Percentiles rank a stretch among this genome's conserved stretches.
Conservation (phyloP, 2,888 invertebrate species). For the Helobdella robusta region DNA sequence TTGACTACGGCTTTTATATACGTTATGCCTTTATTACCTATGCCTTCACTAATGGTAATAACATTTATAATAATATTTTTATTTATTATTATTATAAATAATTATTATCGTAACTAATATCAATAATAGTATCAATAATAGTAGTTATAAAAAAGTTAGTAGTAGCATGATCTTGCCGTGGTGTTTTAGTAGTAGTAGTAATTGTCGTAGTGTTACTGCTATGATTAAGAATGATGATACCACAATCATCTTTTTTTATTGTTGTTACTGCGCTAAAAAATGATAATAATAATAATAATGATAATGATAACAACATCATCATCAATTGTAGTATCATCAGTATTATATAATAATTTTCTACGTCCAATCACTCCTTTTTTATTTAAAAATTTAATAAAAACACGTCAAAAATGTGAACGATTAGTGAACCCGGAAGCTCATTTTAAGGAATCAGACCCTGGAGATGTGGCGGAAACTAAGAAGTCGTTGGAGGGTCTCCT, state of each 20-base stretch:
- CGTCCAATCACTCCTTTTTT: no score
- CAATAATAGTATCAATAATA: neutral
- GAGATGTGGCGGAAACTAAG: no score
- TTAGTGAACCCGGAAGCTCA: no score
- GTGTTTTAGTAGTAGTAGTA: neutral
- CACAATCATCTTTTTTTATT: neutral
- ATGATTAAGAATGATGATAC: no score
- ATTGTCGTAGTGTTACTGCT: no score
- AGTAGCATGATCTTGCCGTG: neutral
- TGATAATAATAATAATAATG: neutral
- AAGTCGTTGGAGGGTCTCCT: conserved; percentile 12
- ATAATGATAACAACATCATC: neutral
- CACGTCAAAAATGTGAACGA: no score
- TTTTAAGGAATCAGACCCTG: no score
- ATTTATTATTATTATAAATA: neutral
- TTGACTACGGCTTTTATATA: neutral
- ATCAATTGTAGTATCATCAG: neutral
- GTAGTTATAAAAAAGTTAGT: neutral
- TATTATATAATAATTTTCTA: no score
- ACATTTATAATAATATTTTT: no score
- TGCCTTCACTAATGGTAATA: conserved; percentile 10
- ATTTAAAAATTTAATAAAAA: no score
- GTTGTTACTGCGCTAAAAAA: neutral
- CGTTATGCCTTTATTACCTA: conserved; percentile 9
- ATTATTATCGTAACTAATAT: neutral